phyloP scores from a whole-genome alignment of 2,888 invertebrate genomes.

The Chloromyia formosa region DNA sequence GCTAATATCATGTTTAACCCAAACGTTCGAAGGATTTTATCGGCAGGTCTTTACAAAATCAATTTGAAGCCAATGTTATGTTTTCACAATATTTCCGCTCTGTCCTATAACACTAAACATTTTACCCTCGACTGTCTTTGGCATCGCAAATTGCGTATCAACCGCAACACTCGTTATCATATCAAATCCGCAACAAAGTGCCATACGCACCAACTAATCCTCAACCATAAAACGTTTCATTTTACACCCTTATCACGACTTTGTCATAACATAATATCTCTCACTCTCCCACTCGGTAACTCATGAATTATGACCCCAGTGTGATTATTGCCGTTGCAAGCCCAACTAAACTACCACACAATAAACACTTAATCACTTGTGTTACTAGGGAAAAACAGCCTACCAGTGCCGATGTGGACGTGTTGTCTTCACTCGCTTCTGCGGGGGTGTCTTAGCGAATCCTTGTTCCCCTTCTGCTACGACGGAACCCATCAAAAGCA shows the following conservation, averaged over 20 bases:
- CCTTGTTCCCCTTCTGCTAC: not conserved
- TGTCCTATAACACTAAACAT: too few relatives aligned
- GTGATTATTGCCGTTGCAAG: not conserved
- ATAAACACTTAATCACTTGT: conserved; percentile 28
- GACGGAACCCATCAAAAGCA: conserved; percentile 21
- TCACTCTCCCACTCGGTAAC: not conserved
- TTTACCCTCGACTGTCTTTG: too few relatives aligned
- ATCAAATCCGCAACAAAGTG: not conserved
- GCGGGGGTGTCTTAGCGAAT: too few relatives aligned
- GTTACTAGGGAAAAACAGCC: not conserved
- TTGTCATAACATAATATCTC: not conserved
- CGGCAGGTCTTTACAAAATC: too few relatives aligned
- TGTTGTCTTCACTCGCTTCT: not conserved
- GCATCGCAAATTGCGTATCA: too few relatives aligned
- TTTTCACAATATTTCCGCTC: too few relatives aligned
- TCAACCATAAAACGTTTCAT: not conserved
- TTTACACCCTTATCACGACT: conserved; percentile 3
- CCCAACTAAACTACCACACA: conserved; percentile 13
- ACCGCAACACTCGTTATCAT: too few relatives aligned
- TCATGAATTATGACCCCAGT: conserved; percentile 1
- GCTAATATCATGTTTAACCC: too few relatives aligned
- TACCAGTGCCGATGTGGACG: not conserved
- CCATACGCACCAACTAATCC: not conserved
- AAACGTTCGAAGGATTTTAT: too few relatives aligned
- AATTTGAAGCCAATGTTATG: too few relatives aligned